Base-by-base conservation (phyloP, 2,797 vertebrate species). In the Cossypha dichroa region DNA sequence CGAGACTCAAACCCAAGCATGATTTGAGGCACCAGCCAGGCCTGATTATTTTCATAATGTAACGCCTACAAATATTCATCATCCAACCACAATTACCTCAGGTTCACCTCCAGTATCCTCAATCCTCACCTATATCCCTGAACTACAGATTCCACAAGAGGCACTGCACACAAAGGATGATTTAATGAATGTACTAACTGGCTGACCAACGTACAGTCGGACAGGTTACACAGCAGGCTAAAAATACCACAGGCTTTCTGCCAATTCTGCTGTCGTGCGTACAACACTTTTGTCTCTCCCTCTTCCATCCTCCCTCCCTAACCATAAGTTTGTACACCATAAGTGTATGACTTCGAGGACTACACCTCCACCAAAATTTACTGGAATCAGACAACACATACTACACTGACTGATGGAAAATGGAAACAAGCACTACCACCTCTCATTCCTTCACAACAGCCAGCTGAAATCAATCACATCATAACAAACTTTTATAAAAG, bases 51-150 rank as follows among this genome's bases (percentile, higher is more conserved):
- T 82, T 62, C 69, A 76, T 0, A 0, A 82, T 10, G 40, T 63
- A 88, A 88, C 1, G 0, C 86, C 85, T 62, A 69, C 70, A n/a
- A 62, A 68, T 3, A 87, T 76, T 77, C 85, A 87, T 62, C 91
- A 91, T 2, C 59, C 63, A 93, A 63, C 72, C 48, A 0, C 93
- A 94, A 36, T 15, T 82, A 93, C 87, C 92, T 58, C 36, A 82
- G 63, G 40, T 87, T 95, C 92, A 89, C 58, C 91, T 92, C 67
- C 58, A 51, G 43, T 3, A 54, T 33, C 69, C 69, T 60, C 60
- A 69, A 20, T 11, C 63, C 52, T 69, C 55, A 66, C 34, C 59
- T 23, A 10, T 1, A 0, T 23, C 54, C 63, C 69, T 76, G 31
- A 90, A 88, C 25, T 20, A 36, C 0, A 0, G 9, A 69, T 90